phyloP scores from a whole-genome alignment of 2,797 vertebrate genomes.

The Lithobates pipiens region DNA sequence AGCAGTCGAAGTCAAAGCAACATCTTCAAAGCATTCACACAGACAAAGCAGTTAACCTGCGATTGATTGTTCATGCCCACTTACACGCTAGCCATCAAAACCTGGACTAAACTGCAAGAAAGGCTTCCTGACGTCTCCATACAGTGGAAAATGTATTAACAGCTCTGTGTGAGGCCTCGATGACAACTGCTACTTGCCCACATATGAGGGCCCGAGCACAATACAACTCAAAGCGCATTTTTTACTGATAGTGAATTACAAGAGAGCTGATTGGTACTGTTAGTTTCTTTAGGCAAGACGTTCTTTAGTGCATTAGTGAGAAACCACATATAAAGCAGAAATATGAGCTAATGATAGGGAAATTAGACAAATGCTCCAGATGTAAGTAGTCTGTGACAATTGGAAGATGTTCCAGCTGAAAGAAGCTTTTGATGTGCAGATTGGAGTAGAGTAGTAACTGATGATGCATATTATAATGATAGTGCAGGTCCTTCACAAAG shows the following conservation, averaged over 20 bases:
- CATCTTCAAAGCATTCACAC: constrained; percentile 17
- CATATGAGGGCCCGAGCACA: background rate
- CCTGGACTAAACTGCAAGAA: background rate
- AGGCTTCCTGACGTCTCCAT: background rate
- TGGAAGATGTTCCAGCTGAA: constrained; percentile 37
- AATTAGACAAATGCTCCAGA: constrained; percentile 45
- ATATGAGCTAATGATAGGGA: constrained; percentile 23
- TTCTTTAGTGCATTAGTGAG: constrained; percentile 23
- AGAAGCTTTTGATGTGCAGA: constrained; percentile 38
- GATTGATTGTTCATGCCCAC: constrained; percentile 15
- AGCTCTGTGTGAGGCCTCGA: background rate
- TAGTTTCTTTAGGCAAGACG: background rate
- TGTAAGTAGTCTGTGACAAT: constrained; percentile 25
- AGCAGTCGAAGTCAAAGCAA: background rate
- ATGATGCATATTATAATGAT: constrained; percentile 21
- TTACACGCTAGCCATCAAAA: constrained; percentile 7
- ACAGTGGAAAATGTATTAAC: background rate
- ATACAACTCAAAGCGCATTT: background rate
- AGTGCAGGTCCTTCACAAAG: constrained; percentile 15
- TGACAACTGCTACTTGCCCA: background rate
- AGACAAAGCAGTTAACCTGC: constrained; percentile 20
- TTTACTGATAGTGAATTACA: background rate
- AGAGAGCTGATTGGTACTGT: background rate
- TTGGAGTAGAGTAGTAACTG: constrained; percentile 16
- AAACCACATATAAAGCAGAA: constrained; percentile 41